Percentiles rank a stretch among this genome's conserved stretches.
Conservation (phyloP, 2,797 vertebrate genomes). For the Pseudopleuronectes americanus region DNA sequence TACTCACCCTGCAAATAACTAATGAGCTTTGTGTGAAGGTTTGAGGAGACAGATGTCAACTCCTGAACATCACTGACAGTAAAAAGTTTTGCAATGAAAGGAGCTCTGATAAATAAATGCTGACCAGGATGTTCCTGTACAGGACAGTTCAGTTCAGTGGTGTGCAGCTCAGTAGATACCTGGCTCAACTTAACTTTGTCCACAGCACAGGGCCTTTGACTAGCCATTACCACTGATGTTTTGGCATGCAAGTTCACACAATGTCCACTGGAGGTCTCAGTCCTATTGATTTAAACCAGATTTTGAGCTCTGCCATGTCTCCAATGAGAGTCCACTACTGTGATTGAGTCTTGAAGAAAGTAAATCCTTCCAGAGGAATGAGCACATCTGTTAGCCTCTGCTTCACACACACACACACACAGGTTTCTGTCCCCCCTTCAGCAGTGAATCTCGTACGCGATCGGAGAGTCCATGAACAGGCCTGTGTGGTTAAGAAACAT, state of each 20-base stretch:
- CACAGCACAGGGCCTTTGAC: neutral
- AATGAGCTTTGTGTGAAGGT: neutral
- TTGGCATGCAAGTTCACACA: constrained; percentile 16
- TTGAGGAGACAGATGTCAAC: constrained; percentile 5
- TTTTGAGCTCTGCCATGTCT: neutral
- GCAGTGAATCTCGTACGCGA: constrained; percentile 92
- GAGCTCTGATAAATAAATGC: constrained; percentile 24
- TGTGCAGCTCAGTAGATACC: constrained; percentile 20
- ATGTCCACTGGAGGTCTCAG: constrained; percentile 4
- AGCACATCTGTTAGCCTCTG: neutral
- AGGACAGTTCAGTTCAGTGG: constrained; percentile 14
- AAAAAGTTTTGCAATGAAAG: constrained; percentile 18
- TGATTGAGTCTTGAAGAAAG: constrained; percentile 13
- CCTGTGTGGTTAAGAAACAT: constrained; percentile 86
- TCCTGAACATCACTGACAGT: constrained; percentile 6
- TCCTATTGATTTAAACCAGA: constrained; percentile 1
- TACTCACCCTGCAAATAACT: constrained; percentile 14
- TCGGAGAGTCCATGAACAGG: constrained; percentile 87
- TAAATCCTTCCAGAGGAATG: constrained; percentile 14
- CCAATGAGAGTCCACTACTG: neutral
- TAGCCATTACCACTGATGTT: neutral
- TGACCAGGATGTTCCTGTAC: constrained; percentile 27
- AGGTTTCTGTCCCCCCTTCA: constrained; percentile 66
- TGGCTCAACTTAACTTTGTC: constrained; percentile 5
- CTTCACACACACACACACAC: neutral